Conservation (phyloP, 92 coral and sea anemone genomes). For the Parazoanthus atlanticus region DNA sequence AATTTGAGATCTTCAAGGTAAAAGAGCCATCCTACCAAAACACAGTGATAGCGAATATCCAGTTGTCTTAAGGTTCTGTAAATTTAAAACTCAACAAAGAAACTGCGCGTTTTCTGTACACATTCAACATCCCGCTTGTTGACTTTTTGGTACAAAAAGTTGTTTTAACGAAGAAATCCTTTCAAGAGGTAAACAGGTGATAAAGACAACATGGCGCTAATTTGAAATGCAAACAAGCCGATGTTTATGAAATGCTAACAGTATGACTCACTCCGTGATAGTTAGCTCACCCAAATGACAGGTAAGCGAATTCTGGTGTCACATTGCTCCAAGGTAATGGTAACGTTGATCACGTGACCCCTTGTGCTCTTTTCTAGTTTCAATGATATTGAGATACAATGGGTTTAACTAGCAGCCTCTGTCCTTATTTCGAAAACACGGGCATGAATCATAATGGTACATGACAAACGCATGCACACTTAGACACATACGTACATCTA, state of each 20-base stretch:
- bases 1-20: neutral
- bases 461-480: neutral
- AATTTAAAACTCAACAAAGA: neutral
- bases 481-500: too few species aligned
- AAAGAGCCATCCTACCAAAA: neutral
- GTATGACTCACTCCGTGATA: neutral
- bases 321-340: neutral
- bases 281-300: slow-evolving; percentile 22
- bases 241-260: slow-evolving; percentile 30
- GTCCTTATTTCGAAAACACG: neutral
- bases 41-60: neutral
- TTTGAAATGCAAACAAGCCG: slow-evolving; percentile 34
- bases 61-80: neutral
- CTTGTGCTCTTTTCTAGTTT: neutral
- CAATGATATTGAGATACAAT: neutral
- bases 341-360: neutral
- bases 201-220: slow-evolving; percentile 21
- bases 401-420: too few species aligned
- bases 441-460: too few species aligned
- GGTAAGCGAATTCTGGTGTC: neutral
- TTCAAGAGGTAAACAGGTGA: slow-evolving; percentile 29
- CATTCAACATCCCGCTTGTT: neutral
- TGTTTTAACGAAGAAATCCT: neutral
- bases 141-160: neutral
- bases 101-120: neutral